These are phyloP conservation scores for Phataginus tricuspis DNA, from an alignment of 2,797 vertebrate species.

Conservation along the genomic window DNA sequence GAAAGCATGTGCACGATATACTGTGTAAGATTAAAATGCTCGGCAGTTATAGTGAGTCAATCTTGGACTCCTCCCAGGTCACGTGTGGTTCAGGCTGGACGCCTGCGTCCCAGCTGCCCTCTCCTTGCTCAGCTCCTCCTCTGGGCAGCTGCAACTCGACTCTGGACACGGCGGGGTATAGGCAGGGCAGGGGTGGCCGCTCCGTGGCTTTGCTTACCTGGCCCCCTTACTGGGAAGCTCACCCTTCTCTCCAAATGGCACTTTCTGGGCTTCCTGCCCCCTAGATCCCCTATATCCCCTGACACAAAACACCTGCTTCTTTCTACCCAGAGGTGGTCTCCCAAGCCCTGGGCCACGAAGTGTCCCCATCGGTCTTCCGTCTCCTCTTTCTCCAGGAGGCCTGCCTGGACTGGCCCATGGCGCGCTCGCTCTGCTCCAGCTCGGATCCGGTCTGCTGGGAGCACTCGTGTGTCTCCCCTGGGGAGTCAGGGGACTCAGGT, in stretches of 20 bases:
- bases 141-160: background rate
- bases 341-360: background rate
- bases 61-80: background rate
- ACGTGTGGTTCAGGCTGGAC: background rate
- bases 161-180: background rate
- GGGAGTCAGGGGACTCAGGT: background rate
- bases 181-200: background rate
- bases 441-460: background rate
- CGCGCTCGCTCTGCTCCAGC: background rate
- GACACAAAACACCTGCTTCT: background rate
- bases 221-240: background rate
- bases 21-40: background rate
- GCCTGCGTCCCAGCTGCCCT: background rate
- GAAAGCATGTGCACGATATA: background rate
- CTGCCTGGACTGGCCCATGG: background rate
- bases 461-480: rapidly evolving
- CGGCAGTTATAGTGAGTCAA: background rate
- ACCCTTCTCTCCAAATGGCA: background rate
- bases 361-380: background rate
- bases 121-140: background rate
- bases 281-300: background rate
- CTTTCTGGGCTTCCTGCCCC: background rate
- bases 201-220: background rate
- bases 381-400: background rate
- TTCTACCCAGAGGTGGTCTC: background rate